Evolutionary conservation across 2,888 invertebrate genomes (phyloP), one percentile per base, ranked within the genome.

Genomic region (Hypercompe scribonia): DNA sequence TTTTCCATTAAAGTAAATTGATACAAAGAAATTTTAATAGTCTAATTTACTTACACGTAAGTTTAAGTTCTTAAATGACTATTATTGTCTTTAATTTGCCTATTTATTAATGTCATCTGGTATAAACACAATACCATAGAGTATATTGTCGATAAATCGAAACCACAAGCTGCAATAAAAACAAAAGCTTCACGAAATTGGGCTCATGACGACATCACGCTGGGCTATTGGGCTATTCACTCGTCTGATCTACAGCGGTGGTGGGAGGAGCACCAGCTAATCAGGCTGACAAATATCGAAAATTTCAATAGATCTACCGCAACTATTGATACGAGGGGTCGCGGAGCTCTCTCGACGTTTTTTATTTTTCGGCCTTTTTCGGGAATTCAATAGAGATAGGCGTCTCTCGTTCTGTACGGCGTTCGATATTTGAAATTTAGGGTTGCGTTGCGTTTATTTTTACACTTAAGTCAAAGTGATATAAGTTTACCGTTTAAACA

Each of bases 321-420:
- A 86, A 91, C 92, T 92, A 93, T 92, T 92, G 88, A 89, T 89
- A 89, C 89, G 91, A 90, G 89, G 89, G 90, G 86, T 87, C 82
- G 87, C 85, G 86, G 81, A 83, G 84, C 86, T 81, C 82, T 77
- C 81, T 82, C 76, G 82, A 31, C 31, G 61, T 87, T 87, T 89
- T 92, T 94, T 93, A 91, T 93, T 94, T 92, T 90, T 90, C 89
- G 87, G 91, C 90, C 91, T 92, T 95, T 95, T 95, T 95, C 91
- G 95, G 94, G 88, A 92, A 94, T 95, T 95, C 94, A 94, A 95
- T 95, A 92, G 93, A 93, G 90, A 92, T 91, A 93, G 94, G 94
- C 94, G 94, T 94, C 92, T 93, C 91, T 87, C 90, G 90, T 90
- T 92, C 81, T 86, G 88, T 88, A 89, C 89, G 87, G 90, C 91